Base-by-base conservation (phyloP, 2,797 vertebrate species). In the Trematomus bernacchii region DNA sequence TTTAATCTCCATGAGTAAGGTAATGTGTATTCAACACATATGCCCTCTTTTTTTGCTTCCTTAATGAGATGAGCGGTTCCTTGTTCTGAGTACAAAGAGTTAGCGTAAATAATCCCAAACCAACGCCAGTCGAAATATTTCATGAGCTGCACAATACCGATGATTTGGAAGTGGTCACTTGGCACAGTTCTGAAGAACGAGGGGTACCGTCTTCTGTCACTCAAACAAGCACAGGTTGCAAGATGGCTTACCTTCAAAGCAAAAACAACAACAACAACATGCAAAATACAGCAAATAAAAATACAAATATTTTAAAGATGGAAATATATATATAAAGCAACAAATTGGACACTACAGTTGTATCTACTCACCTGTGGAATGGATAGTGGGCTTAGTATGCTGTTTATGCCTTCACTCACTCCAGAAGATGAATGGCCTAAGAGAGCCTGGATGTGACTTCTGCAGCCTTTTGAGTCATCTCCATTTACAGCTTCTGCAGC, bases 41-140 rank as follows among this genome's bases (percentile, higher is more conserved):
- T 87, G 5, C 76, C 82, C n/a, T 86, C 71, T 46, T 87, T 83
- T 13, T 77, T 47, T 59, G 82, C 90, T 33, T 87, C 59, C n/a
- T 75, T 73, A 1, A 33, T 40, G 62, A 93, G 91, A 42, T 78
- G 70, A 63, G 64, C 40, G 19, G 61, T 71, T 14, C 84, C 88
- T n/a, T 87, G 11, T 0, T 23, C 3, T 57, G 83, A 54, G 53
- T 93, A 93, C 27, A 57, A 9, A 14, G 33, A 47, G 1, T 0
- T 0, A 42, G 81, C 57, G 42, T 77, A 64, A 67, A 94, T 75
- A 13, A 92, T 61, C 42, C 92, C 92, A 10, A 94, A 79, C 92
- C 92, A 93, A 57, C 76, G 91, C 92, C 94, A 94, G 64, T 91
- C 84, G 76, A 91, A 93, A 55, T 85, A 76, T 66, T 89, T 92